Conservation (phyloP, 2,113 vertebrate genomes). For the Centropus unirufus region DNA sequence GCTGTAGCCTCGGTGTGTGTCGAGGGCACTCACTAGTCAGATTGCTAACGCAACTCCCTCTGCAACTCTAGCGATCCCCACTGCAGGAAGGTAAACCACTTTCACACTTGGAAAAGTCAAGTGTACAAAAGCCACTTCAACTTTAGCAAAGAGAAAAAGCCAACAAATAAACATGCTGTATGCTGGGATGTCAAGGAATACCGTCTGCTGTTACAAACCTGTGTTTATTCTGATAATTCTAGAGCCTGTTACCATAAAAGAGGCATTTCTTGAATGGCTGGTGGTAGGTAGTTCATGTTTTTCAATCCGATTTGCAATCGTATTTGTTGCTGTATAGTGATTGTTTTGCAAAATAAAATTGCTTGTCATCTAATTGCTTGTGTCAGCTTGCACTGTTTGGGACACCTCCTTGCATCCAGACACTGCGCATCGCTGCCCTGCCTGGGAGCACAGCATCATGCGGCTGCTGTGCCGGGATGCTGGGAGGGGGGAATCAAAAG, state of each 20-base stretch:
- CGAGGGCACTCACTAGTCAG: neutral
- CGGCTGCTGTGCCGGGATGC: neutral
- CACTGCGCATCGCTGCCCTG: fast-evolving
- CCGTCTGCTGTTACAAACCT: conserved; percentile 74
- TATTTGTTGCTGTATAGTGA: conserved; percentile 92
- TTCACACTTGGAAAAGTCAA: conserved; percentile 48
- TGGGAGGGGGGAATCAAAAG: neutral
- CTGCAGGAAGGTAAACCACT: conserved; percentile 56
- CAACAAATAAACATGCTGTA: conserved; percentile 66
- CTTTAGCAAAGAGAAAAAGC: conserved; percentile 85
- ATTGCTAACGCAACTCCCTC: conserved; percentile 48
- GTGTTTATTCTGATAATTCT: conserved; percentile 80
- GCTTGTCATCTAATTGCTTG: conserved; percentile 79
- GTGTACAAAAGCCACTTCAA: conserved; percentile 76
- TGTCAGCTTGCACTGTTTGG: neutral
- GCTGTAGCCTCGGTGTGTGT: conserved; percentile 43
- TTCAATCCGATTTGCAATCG: conserved; percentile 87
- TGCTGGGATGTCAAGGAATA: conserved; percentile 75
- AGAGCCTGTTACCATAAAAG: conserved; percentile 82
- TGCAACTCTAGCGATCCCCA: conserved; percentile 59
- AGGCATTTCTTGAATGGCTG: conserved; percentile 85
- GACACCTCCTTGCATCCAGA: too few relatives aligned
- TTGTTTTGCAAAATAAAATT: conserved; percentile 91
- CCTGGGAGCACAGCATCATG: fast-evolving
- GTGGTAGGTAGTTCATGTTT: conserved; percentile 90